These are phyloP conservation scores for Coranthus polyacanthus DNA, from an alignment of 2,797 vertebrate genomes.

Conservation along the genomic window DNA sequence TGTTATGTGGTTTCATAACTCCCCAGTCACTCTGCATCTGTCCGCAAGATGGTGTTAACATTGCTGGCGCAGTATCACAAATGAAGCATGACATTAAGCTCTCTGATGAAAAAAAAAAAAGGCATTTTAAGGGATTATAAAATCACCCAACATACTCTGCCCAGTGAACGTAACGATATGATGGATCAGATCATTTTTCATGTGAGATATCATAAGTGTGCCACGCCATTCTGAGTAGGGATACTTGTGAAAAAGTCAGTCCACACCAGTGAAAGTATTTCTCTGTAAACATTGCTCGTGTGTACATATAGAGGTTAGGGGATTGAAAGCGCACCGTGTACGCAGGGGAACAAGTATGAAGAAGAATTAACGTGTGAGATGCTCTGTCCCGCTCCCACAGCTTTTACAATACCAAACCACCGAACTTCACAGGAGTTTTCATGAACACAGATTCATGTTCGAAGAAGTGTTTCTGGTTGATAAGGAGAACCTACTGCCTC, in stretches of 20 bases:
- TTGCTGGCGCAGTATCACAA: conserved; percentile 76
- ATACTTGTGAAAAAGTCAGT: conserved; percentile 66
- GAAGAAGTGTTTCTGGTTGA: conserved; percentile 61
- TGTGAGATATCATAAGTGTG: conserved; percentile 63
- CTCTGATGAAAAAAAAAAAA: conserved; percentile 55
- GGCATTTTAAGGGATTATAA: conserved; percentile 52
- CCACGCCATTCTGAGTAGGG: conserved; percentile 66
- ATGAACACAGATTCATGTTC: conserved; percentile 63
- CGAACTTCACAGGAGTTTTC: conserved; percentile 62
- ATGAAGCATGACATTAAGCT: conserved; percentile 80
- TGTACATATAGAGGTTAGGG: conserved; percentile 83
- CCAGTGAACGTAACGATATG: conserved; percentile 39
- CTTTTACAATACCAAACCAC: conserved; percentile 62
- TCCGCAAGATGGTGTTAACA: conserved; percentile 67
- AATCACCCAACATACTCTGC: conserved; percentile 39
- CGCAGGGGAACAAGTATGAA: conserved; percentile 59
- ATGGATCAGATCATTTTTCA: conserved; percentile 56
- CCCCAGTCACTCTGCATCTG: conserved; percentile 64
- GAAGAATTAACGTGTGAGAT: conserved; percentile 66
- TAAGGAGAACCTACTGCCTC: conserved; percentile 48
- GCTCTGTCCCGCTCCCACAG: conserved; percentile 49
- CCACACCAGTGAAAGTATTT: conserved; percentile 70
- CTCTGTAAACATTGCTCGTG: conserved; percentile 82
- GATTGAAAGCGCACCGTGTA: too few species aligned
- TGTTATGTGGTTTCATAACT: conserved; percentile 59